Conservation (phyloP, 30 jellyfish, hydroid and myxozoan species). For the Haliclystus octoradiatus region DNA sequence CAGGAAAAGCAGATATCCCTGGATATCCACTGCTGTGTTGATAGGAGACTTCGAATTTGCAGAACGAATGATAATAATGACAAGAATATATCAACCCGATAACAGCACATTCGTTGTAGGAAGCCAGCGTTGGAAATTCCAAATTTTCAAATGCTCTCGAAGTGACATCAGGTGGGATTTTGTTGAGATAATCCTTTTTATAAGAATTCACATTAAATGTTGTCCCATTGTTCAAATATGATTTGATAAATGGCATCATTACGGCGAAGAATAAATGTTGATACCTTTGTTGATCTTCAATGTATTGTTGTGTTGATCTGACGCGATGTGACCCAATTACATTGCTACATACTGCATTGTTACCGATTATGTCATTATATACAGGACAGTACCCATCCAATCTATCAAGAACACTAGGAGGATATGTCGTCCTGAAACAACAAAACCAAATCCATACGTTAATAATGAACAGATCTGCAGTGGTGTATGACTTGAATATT, state of each 20-base stretch:
- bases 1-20: neutral
- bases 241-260: neutral
- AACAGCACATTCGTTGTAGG: neutral
- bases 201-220: neutral
- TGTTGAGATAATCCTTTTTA: neutral
- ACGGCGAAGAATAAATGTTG: neutral
- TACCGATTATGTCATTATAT: neutral
- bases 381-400: neutral
- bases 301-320: neutral
- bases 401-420: neutral
- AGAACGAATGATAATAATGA: neutral
- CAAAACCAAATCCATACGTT: no score
- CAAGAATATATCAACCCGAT: neutral
- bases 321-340: neutral
- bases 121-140: neutral
- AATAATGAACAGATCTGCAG: no score
- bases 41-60: no score
- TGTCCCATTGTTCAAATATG: neutral
- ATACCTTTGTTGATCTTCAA: neutral
- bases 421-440: neutral
- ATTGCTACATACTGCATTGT: neutral
- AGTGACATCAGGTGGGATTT: neutral
- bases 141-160: neutral
- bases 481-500: no score
- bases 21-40: neutral